These are phyloP conservation scores for Rhagoletis zephyria DNA, from an alignment of 1,140 invertebrate species.

Conservation along the genomic window DNA sequence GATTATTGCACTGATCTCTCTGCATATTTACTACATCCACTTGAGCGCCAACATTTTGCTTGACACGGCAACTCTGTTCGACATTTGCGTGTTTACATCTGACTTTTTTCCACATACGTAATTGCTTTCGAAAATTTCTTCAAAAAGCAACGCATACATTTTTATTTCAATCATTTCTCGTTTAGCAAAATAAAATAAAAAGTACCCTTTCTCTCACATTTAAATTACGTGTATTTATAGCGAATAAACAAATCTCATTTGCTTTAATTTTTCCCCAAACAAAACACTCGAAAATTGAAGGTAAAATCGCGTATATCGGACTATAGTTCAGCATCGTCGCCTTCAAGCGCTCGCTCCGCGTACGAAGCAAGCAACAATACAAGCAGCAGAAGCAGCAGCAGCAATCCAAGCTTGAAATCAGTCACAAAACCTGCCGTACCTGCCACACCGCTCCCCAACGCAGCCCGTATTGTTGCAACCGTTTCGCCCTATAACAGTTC, in stretches of 20 bases:
- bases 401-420: background rate
- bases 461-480: slow-evolving; percentile 67
- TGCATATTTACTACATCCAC: too few species aligned
- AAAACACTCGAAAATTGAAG: slow-evolving; percentile 58
- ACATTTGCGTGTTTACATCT: background rate
- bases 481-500: slow-evolving; percentile 70
- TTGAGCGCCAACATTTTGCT: too few species aligned
- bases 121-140: slow-evolving; percentile 14
- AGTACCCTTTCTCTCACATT: background rate
- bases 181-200: slow-evolving; percentile 39
- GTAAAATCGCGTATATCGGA: slow-evolving; percentile 61
- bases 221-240: slow-evolving; percentile 29
- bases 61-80: background rate
- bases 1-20: background rate
- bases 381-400: slow-evolving; percentile 1
- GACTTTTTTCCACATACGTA: background rate
- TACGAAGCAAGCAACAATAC: slow-evolving; percentile 34
- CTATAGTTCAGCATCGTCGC: slow-evolving; percentile 57
- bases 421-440: slow-evolving; percentile 1
- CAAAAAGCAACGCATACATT: background rate
- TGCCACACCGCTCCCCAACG: background rate
- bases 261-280: slow-evolving; percentile 45
- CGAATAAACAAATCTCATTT: slow-evolving; percentile 1
- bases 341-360: slow-evolving; percentile 53
- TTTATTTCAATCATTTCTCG: slow-evolving; percentile 16